A percentile compares a stretch with the other conserved stretches of the same genome.
Conservation (phyloP, 2,797 vertebrate genomes). For the Falco cherrug region DNA sequence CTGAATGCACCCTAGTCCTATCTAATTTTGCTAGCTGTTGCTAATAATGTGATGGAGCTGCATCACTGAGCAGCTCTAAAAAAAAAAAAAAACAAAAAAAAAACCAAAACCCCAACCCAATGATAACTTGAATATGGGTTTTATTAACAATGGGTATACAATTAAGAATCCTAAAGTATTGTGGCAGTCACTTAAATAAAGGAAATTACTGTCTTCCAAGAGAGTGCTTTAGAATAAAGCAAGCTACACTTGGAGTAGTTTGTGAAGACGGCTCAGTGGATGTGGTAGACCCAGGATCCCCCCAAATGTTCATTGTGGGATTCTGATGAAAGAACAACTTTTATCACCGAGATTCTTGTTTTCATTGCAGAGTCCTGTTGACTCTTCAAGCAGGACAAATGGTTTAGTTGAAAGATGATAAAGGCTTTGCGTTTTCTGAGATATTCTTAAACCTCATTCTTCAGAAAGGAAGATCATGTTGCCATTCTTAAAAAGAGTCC, state of each 20-base stretch:
- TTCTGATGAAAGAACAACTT: background rate
- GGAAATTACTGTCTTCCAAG: background rate
- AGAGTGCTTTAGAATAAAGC: background rate
- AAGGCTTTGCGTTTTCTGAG: background rate
- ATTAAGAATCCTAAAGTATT: background rate
- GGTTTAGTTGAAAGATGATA: background rate
- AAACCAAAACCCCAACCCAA: background rate
- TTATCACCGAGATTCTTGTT: background rate
- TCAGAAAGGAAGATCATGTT: background rate
- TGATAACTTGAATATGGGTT: background rate
- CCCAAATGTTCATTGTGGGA: background rate
- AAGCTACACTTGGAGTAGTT: background rate
- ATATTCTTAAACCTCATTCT: background rate
- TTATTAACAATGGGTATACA: background rate
- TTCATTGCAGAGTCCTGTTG: background rate
- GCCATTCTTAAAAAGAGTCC: background rate
- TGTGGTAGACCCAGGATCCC: background rate
- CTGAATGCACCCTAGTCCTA: background rate
- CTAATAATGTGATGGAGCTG: background rate
- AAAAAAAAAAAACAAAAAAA: background rate
- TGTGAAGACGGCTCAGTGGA: background rate
- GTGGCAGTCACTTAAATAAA: background rate
- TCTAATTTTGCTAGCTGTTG: background rate
- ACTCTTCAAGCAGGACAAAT: background rate
- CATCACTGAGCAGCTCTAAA: background rate